phyloP scores from a whole-genome alignment of 2,113 vertebrate species.

The western clawed frog (Xenopus tropicalis) region UCB_Xtro_10.0 CM004446.2:42025501-42026000 shows the following conservation, averaged over 20 bases:
- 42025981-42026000: slow-evolving; percentile 98
- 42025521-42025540: slow-evolving; percentile 60
- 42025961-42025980: slow-evolving; percentile 97
- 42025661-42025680: slow-evolving; percentile 47
- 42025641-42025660: slow-evolving; percentile 97
- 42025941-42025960: slow-evolving; percentile 93
- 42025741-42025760: slow-evolving; percentile 98
- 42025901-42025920: slow-evolving; percentile 89
- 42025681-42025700: slow-evolving; percentile 96
- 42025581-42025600: slow-evolving; percentile 84
- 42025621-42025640: slow-evolving; percentile 99
- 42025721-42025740: slow-evolving; percentile 81
- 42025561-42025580: slow-evolving; percentile 76
- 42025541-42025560: slow-evolving; percentile 79
- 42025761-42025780: slow-evolving; percentile 98
- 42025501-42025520: too few relatives aligned
- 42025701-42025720: slow-evolving; percentile 84
- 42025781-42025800: slow-evolving; percentile 99
- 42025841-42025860: slow-evolving; percentile 99
- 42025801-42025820: slow-evolving; percentile 99
- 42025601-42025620: slow-evolving; percentile 97
- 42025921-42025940: slow-evolving; percentile 81
- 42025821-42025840: slow-evolving; percentile 96
- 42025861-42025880: slow-evolving; percentile 98
- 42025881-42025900: slow-evolving; percentile 92